Evolutionary conservation across 2,888 invertebrate species (phyloP).

Genomic region (Lottia scabra): DNA sequence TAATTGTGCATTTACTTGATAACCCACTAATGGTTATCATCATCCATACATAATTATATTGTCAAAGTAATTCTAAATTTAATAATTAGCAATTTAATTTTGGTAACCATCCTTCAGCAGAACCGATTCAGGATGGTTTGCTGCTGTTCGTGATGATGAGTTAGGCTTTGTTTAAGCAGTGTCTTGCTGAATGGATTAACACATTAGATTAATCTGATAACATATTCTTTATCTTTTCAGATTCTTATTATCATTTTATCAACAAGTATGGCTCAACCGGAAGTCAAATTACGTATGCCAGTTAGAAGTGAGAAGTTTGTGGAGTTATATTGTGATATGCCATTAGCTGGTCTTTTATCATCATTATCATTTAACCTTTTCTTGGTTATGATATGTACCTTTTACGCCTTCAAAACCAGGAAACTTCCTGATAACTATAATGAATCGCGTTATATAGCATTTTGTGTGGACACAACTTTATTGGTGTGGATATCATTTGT

Average conservation of each 20-base stretch:
- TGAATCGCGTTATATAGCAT: conserved; percentile 57
- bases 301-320: conserved; percentile 43
- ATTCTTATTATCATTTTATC: conserved; percentile 37
- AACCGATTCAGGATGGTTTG: no score
- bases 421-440: conserved; percentile 62
- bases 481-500: conserved; percentile 50
- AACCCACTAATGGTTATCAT: no score
- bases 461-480: conserved; percentile 53
- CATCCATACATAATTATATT: no score
- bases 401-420: conserved; percentile 58
- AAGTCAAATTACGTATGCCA: conserved; percentile 42
- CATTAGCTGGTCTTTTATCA: conserved; percentile 41
- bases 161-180: no score
- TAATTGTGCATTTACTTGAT: no score
- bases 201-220: no score
- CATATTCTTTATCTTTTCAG: conserved; percentile 28
- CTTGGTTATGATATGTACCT: conserved; percentile 48
- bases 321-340: conserved; percentile 47
- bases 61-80: no score
- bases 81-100: no score
- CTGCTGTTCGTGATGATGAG: no score
- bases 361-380: conserved; percentile 50
- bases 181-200: no score
- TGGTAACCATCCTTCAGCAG: no score
- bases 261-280: conserved; percentile 39